These are phyloP conservation scores for Rhyacichthys aspro DNA, from an alignment of 2,797 vertebrate species.

Conservation along the genomic window DNA sequence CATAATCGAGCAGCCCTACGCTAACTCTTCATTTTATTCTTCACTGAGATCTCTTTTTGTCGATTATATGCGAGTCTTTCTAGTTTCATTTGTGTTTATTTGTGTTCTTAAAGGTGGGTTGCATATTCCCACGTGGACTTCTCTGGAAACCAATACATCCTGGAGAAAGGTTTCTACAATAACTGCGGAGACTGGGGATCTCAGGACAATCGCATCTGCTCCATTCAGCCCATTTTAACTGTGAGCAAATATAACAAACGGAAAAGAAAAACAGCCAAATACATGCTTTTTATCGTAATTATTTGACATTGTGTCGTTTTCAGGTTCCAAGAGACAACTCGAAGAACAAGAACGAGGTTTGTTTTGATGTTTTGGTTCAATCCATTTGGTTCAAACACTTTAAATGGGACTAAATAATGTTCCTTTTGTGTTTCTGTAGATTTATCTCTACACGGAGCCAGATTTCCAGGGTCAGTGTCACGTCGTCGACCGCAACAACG, in stretches of 20 bases:
- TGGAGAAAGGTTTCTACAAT: conserved; percentile 95
- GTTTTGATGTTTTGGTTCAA: too few relatives aligned
- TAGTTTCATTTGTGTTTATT: too few relatives aligned
- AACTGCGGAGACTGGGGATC: conserved; percentile 93
- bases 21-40: too few relatives aligned
- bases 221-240: conserved; percentile 88
- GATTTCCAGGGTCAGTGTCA: conserved; percentile 84
- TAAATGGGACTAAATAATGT: too few relatives aligned
- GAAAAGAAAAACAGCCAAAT: not conserved
- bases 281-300: not conserved
- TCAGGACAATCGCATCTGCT: conserved; percentile 81
- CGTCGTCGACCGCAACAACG: conserved; percentile 75
- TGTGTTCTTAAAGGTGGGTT: conserved; percentile 83
- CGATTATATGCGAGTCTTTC: too few relatives aligned
- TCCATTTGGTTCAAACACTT: too few relatives aligned
- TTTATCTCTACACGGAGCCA: conserved; percentile 86
- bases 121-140: conserved; percentile 92
- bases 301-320: conserved; percentile 29
- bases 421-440: conserved; percentile 71
- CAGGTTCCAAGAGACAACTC: conserved; percentile 63
- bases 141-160: conserved; percentile 89
- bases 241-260: conserved; percentile 64
- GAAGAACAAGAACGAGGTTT: conserved; percentile 60
- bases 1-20: too few relatives aligned
- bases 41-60: too few relatives aligned